Conservation (phyloP, 2,797 vertebrate species). For the Neosalanx taihuensis region DNA sequence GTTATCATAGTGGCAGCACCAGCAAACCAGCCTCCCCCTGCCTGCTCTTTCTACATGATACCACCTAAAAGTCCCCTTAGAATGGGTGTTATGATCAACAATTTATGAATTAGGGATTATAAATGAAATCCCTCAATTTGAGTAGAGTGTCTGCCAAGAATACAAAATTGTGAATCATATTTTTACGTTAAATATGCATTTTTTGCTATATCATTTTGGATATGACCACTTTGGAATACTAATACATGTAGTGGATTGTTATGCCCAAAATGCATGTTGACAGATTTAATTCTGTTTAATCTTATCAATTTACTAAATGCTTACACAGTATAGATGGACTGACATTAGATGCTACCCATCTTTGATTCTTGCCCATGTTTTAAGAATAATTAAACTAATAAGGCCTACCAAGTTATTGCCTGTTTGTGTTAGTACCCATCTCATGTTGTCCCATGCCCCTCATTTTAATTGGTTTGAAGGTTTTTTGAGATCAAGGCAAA, state of each 20-base stretch:
- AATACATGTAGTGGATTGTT: conserved; percentile 40
- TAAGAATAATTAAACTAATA: conserved; percentile 60
- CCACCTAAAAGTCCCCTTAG: conserved; percentile 13
- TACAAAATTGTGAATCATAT: conserved; percentile 32
- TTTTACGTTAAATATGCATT: conserved; percentile 29
- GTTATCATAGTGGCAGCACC: conserved; percentile 43
- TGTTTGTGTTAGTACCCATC: neutral
- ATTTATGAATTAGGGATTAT: conserved; percentile 11
- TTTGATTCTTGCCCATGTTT: conserved; percentile 37
- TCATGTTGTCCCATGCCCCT: neutral
- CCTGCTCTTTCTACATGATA: neutral
- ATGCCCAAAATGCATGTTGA: conserved; percentile 50
- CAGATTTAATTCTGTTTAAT: conserved; percentile 40
- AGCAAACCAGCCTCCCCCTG: conserved; percentile 39
- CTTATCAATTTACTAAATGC: conserved; percentile 39
- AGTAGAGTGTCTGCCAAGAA: conserved; percentile 43
- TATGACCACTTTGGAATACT: conserved; percentile 47
- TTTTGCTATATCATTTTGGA: conserved; percentile 20
- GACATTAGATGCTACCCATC: conserved; percentile 46
- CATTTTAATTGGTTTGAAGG: no score
- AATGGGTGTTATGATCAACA: conserved; percentile 15
- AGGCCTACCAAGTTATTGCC: conserved; percentile 28
- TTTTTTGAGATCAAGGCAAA: neutral
- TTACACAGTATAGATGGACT: conserved; percentile 41
- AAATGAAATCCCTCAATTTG: conserved; percentile 29